phyloP scores from a whole-genome alignment of 2,113 vertebrate species.

The Patagioenas fasciata region DNA sequence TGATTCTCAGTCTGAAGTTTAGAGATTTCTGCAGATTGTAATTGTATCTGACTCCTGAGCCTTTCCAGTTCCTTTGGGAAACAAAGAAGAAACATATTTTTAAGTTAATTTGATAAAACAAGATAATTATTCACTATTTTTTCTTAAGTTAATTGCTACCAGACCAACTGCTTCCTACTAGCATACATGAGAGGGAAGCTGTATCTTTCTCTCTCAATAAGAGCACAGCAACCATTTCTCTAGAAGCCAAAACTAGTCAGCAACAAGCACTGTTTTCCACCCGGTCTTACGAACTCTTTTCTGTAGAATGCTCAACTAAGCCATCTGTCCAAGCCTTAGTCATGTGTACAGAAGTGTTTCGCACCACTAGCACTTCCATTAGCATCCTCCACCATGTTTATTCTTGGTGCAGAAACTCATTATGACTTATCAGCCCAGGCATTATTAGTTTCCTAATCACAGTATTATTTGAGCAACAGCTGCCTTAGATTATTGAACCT shows the following conservation, averaged over 20 bases:
- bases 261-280: fast-evolving
- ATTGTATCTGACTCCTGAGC: conserved; percentile 81
- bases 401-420: background rate
- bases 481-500: background rate
- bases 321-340: background rate
- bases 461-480: background rate
- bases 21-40: conserved; percentile 81
- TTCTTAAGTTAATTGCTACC: background rate
- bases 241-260: background rate
- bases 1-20: conserved; percentile 84
- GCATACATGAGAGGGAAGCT: fast-evolving
- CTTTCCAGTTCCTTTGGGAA: conserved; percentile 82
- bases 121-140: background rate
- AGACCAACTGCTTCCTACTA: background rate
- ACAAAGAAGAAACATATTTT: background rate
- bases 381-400: background rate
- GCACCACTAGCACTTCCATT: background rate
- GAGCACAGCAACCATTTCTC: background rate
- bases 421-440: background rate
- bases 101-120: background rate
- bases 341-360: fast-evolving
- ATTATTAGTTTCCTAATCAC: background rate
- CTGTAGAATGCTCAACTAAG: background rate
- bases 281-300: background rate
- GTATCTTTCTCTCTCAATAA: fast-evolving